phyloP scores from a whole-genome alignment of 1,140 invertebrate species.

The Hyphantria cunea region DNA sequence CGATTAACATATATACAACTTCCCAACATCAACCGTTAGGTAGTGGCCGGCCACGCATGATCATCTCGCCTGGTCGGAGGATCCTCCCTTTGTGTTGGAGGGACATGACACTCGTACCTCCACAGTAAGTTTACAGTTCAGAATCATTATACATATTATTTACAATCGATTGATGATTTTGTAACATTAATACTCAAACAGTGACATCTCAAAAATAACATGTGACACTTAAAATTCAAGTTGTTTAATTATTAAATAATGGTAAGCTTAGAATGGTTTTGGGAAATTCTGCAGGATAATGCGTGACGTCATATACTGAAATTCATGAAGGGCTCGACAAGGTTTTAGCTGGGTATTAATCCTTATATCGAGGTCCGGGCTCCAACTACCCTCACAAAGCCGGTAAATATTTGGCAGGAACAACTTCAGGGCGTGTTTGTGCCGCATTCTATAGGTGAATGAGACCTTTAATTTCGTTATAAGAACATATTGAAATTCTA shows the following conservation, averaged over 20 bases:
- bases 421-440: conserved; percentile 16
- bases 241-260: no score
- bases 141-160: no score
- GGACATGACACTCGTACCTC: no score
- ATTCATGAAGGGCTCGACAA: conserved; percentile 6
- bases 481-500: not conserved
- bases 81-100: no score
- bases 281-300: conserved; percentile 10
- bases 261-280: conserved; percentile 5
- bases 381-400: conserved; percentile 3
- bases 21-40: no score
- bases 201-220: not conserved
- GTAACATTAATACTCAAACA: conserved; percentile 1
- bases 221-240: no score
- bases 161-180: no score
- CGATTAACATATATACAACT: no score
- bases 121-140: no score
- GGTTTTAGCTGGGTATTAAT: not conserved
- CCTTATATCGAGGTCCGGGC: conserved; percentile 2
- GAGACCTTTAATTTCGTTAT: not conserved
- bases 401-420: conserved; percentile 14
- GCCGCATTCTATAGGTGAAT: no score
- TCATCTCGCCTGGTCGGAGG: no score
- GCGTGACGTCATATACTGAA: conserved; percentile 1
- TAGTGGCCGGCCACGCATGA: no score